These are phyloP conservation scores for Manacus vitellinus DNA, from an alignment of 2,113 vertebrate species.

Conservation along the genomic window DNA sequence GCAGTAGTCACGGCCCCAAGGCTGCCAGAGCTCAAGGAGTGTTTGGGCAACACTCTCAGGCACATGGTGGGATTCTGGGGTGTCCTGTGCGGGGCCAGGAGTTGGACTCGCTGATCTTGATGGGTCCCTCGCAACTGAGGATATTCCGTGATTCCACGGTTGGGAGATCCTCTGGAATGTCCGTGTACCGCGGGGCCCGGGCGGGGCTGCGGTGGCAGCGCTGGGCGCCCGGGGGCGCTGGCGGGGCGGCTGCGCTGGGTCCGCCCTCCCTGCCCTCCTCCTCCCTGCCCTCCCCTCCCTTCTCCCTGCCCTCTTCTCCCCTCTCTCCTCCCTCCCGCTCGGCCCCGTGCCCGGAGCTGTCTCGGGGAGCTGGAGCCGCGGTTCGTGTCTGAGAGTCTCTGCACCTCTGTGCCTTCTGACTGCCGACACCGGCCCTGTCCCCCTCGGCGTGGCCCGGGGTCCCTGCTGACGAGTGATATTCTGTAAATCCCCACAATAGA, in stretches of 20 bases:
- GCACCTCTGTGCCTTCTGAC: fast-evolving
- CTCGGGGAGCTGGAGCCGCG: no score
- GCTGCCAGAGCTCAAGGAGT: background rate
- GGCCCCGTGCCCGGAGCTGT: background rate
- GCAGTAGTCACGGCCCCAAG: background rate
- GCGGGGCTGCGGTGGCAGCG: background rate
- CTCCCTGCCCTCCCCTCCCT: no score
- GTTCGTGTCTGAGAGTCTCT: fast-evolving
- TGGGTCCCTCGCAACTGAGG: background rate
- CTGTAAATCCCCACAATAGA: fast-evolving
- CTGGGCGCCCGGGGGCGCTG: background rate
- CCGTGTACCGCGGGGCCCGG: fast-evolving
- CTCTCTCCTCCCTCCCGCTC: background rate
- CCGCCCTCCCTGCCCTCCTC: no score
- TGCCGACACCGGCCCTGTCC: background rate
- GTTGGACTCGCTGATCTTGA: background rate
- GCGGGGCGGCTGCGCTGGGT: background rate
- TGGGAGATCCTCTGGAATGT: fast-evolving
- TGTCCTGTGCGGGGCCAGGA: background rate
- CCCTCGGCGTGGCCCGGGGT: background rate
- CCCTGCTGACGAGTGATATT: background rate
- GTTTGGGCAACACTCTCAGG: no score
- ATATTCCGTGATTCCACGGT: fast-evolving
- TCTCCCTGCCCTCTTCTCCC: background rate
- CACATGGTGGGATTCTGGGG: background rate